Evolutionary conservation across 2,888 invertebrate species (phyloP), one percentile per base, ranked within the genome.

Genomic region (Melitaea athalia): DNA sequence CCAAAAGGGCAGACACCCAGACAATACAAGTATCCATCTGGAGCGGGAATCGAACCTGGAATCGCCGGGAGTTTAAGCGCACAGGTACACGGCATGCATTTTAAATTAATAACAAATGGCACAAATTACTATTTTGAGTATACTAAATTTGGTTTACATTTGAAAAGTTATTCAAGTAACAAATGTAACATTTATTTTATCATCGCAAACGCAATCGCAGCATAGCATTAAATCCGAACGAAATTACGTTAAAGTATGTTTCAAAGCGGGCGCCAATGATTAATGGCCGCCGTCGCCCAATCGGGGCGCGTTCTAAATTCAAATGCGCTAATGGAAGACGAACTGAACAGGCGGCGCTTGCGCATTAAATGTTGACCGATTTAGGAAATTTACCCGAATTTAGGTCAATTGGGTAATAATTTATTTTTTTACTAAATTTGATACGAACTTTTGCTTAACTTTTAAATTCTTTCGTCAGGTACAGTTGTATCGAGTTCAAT

Each of bases 241-340:
- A 72, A 72, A 68, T 61, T 69, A 73, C 69, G 64, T 68, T 71
- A 71, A 68, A 76, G 74, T 74, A 76, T 76, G 77, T 79, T 80
- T 74, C 70, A 72, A 68, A 73, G 72, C 63, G 75, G 86, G 88
- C 87, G 89, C 87, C 87, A 85, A 85, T 89, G 90, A 91, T 88
- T 89, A 86, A 91, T 86, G 78, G 78, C 77, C 68, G 71, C 69
- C 76, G 76, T 74, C 74, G 75, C 71, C 88, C 88, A 89, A 89
- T 89, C 82, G 78, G 78, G 77, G 78, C 76, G 77, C 79, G 85
- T 89, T 91, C 90, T 90, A 91, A 84, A 90, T 89, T 80, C 85
- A 85, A 89, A 88, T 86, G 82, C 88, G 86, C 89, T 92, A 92
- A 91, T 91, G 91, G 91, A 91, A 88, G 84, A 76, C 82, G 86